A percentile compares a stretch with the other conserved stretches of the same genome.
Evolutionary conservation across 2,797 vertebrate genomes (phyloP).

Genomic region (Phrynocephalus vlangalii): DNA sequence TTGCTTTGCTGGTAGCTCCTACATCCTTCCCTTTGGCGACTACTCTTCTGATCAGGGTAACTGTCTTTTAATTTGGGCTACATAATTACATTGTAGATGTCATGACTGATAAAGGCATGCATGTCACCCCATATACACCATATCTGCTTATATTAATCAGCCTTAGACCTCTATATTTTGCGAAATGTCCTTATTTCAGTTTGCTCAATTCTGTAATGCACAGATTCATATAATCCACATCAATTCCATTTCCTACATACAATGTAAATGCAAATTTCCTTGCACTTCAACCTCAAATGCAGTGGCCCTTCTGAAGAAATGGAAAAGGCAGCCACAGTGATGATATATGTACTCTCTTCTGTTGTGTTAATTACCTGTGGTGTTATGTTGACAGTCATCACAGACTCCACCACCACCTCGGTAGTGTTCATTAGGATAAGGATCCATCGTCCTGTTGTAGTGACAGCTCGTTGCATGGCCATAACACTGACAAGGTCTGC

Average conservation of each 20-base stretch:
- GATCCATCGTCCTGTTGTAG: conserved; percentile 82
- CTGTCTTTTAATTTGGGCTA: too few species aligned
- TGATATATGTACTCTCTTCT: background rate
- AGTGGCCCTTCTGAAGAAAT: background rate
- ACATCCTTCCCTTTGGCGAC: background rate
- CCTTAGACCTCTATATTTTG: background rate
- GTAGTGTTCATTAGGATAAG: conserved; percentile 84
- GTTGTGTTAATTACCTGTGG: conserved; percentile 79
- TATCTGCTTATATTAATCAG: background rate
- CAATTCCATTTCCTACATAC: background rate
- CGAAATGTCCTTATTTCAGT: background rate
- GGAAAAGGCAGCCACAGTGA: conserved; percentile 15
- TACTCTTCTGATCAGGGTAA: too few species aligned
- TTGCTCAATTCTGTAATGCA: conserved; percentile 9
- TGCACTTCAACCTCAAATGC: conserved; percentile 1
- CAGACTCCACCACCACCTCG: conserved; percentile 89
- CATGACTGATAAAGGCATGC: background rate
- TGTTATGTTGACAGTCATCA: conserved; percentile 88
- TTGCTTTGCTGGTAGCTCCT: background rate
- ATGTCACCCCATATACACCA: background rate
- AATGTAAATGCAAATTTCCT: conserved; percentile 28
- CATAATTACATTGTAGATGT: background rate
- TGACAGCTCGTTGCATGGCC: conserved; percentile 87
- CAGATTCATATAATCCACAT: background rate
- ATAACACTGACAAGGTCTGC: conserved; percentile 88